Evolutionary conservation across 2,888 invertebrate species (phyloP).

Genomic region (Cephus sareptanus): DNA sequence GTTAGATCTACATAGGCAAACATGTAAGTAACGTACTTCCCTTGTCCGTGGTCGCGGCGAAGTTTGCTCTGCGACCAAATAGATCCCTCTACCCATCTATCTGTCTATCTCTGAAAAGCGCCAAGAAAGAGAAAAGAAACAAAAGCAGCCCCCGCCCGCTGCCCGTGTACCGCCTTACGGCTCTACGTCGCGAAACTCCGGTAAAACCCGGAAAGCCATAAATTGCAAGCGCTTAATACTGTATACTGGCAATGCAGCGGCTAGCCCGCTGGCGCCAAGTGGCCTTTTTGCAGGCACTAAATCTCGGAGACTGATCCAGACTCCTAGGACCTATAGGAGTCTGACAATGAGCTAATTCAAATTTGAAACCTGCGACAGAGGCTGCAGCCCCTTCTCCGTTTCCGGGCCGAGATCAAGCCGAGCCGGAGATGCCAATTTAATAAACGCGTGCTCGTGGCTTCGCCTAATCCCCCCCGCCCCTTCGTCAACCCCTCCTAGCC

Average conservation of each 20-base stretch:
- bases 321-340: too few species aligned
- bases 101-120: not conserved
- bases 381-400: not conserved
- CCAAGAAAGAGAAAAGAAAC: constrained; percentile 10
- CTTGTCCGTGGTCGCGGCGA: too few species aligned
- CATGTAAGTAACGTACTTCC: too few species aligned
- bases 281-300: not conserved
- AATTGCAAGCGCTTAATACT: constrained; percentile 55
- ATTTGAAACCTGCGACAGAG: constrained; percentile 47
- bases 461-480: too few species aligned
- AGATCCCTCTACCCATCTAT: too few species aligned
- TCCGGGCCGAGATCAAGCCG: constrained; percentile 19
- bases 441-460: constrained; percentile 43
- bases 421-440: constrained; percentile 49
- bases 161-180: too few species aligned
- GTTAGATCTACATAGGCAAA: too few species aligned
- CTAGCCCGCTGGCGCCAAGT: not conserved
- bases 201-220: constrained; percentile 42
- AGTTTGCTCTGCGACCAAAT: too few species aligned
- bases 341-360: constrained; percentile 42
- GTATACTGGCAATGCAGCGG: constrained; percentile 25
- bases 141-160: not conserved
- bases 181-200: constrained; percentile 34
- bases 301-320: too few species aligned
- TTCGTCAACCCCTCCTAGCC: too few species aligned